Conservation (phyloP, 1,140 invertebrate species). For the Drosophila jambulina region DNA sequence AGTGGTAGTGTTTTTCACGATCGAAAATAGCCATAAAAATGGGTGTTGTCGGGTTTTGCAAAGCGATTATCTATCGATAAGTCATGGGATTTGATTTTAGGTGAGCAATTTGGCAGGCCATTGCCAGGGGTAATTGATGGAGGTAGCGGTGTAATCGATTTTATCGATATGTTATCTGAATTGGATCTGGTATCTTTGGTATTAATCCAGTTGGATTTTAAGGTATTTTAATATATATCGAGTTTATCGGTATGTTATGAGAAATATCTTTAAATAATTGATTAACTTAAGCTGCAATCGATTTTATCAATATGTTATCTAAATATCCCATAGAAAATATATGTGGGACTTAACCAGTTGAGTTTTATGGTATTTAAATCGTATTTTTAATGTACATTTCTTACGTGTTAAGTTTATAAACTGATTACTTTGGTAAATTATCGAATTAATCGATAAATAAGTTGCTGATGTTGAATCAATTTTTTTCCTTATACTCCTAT, state of each 20-base stretch:
- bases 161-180: background rate
- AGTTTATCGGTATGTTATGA: background rate
- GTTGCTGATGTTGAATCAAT: no score
- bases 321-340: background rate
- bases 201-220: background rate
- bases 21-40: slow-evolving; percentile 4
- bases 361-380: background rate
- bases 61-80: slow-evolving; percentile 28
- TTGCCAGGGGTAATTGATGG: background rate
- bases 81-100: slow-evolving; percentile 13
- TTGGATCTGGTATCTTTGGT: background rate
- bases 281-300: no score
- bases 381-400: background rate
- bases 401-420: background rate
- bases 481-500: background rate
- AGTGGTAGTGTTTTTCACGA: slow-evolving; percentile 20
- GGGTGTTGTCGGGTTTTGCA: slow-evolving; percentile 8
- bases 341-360: background rate
- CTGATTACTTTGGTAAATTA: background rate
- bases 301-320: background rate
- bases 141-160: background rate
- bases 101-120: slow-evolving; percentile 2
- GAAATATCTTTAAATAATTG: background rate
- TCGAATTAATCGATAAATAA: background rate
- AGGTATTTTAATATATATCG: background rate